Evolutionary conservation across 2,113 vertebrate species (phyloP).

Genomic region (Tichodroma muraria): DNA sequence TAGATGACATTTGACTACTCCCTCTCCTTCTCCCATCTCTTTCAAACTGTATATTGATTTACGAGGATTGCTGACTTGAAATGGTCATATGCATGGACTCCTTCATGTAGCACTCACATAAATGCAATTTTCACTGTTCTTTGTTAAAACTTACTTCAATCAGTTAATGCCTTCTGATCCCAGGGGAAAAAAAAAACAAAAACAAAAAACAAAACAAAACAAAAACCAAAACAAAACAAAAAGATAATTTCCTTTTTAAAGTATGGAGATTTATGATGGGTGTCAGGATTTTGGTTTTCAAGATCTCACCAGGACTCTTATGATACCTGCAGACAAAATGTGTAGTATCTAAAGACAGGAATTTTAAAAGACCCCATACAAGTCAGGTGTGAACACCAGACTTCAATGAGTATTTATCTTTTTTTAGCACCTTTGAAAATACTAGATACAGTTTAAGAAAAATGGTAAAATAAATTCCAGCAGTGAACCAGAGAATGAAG

Average conservation of each 20-base stretch:
- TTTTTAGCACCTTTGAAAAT: neutral
- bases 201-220: too few species aligned
- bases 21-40: neutral
- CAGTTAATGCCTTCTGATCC: neutral
- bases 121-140: neutral
- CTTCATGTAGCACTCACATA: neutral
- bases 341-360: neutral
- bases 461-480: neutral
- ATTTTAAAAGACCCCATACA: neutral
- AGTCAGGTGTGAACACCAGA: neutral
- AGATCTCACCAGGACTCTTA: neutral
- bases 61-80: neutral
- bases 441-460: neutral
- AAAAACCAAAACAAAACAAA: too few species aligned
- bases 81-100: neutral
- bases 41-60: neutral
- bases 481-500: neutral
- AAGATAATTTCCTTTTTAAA: neutral
- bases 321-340: neutral
- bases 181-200: neutral
- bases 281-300: neutral
- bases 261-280: neutral
- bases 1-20: neutral
- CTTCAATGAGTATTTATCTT: neutral
- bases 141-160: neutral